These are phyloP conservation scores for Platysteira castanea DNA, from an alignment of 2,113 vertebrate genomes.

Conservation along the genomic window DNA sequence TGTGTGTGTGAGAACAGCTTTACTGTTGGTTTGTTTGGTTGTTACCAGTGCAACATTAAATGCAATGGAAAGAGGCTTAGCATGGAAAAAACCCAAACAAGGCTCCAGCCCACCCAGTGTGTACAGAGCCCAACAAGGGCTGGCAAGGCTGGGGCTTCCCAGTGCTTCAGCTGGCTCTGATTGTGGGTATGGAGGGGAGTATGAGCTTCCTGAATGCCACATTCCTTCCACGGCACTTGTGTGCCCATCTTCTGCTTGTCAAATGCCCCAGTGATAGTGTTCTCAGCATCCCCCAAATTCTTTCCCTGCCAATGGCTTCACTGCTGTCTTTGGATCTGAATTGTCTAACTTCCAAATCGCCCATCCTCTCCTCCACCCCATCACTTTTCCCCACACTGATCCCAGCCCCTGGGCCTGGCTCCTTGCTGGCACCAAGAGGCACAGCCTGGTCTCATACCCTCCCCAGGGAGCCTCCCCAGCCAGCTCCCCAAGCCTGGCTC, in stretches of 20 bases:
- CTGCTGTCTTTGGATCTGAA: neutral
- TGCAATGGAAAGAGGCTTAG: neutral
- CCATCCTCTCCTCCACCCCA: neutral
- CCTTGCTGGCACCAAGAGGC: neutral
- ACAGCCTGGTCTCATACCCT: neutral
- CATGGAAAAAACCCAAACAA: neutral
- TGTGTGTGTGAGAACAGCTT: neutral
- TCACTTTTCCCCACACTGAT: neutral
- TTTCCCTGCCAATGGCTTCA: neutral
- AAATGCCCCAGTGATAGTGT: neutral
- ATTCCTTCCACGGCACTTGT: neutral
- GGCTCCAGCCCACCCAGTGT: neutral
- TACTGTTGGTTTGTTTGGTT: neutral
- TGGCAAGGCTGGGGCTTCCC: neutral
- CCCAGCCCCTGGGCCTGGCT: neutral
- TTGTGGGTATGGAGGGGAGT: neutral
- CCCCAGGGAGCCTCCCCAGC: neutral
- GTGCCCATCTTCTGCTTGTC: neutral
- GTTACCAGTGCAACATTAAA: neutral
- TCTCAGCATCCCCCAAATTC: neutral
- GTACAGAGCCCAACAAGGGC: neutral
- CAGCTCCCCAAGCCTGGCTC: neutral
- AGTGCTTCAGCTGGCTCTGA: neutral
- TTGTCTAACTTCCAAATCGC: neutral
- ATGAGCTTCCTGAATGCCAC: neutral